phyloP scores from a whole-genome alignment of 1,140 invertebrate species.

The Lepeophtheirus salmonis region DNA sequence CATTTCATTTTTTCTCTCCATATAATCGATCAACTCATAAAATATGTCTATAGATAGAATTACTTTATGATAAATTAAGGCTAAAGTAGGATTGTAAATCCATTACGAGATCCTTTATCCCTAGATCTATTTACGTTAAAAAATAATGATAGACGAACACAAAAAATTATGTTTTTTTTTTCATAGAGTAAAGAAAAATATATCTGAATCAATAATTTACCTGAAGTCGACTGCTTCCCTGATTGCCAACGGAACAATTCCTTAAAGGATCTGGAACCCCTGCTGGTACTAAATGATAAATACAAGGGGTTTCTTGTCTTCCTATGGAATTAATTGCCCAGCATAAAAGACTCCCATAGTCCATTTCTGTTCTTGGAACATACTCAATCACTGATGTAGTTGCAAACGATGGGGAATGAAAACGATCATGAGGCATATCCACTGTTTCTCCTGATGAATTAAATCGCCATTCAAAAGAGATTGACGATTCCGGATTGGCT shows the following conservation, averaged over 20 bases:
- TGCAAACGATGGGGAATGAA: slow-evolving; percentile 33
- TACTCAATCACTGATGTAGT: slow-evolving; percentile 29
- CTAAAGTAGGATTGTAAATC: too few species aligned
- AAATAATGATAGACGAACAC: too few species aligned
- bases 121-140: too few species aligned
- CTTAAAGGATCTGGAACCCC: slow-evolving; percentile 18
- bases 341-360: slow-evolving; percentile 24
- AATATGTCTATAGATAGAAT: too few species aligned
- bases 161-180: too few species aligned
- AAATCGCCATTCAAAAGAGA: slow-evolving; percentile 72
- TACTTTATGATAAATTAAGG: too few species aligned
- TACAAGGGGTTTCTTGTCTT: slow-evolving; percentile 23
- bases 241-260: slow-evolving; percentile 9
- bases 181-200: too few species aligned
- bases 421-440: slow-evolving; percentile 26
- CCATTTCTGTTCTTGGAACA: slow-evolving; percentile 23
- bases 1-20: too few species aligned
- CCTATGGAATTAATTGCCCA: slow-evolving; percentile 24
- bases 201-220: too few species aligned
- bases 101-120: too few species aligned
- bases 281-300: slow-evolving; percentile 24
- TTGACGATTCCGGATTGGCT: slow-evolving; percentile 56
- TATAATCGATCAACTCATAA: too few species aligned
- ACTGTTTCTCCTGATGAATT: slow-evolving; percentile 63
- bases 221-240: not conserved